These are phyloP conservation scores for Poeciliopsis turneri DNA, from an alignment of 2,797 vertebrate species.

Conservation along the genomic window DNA sequence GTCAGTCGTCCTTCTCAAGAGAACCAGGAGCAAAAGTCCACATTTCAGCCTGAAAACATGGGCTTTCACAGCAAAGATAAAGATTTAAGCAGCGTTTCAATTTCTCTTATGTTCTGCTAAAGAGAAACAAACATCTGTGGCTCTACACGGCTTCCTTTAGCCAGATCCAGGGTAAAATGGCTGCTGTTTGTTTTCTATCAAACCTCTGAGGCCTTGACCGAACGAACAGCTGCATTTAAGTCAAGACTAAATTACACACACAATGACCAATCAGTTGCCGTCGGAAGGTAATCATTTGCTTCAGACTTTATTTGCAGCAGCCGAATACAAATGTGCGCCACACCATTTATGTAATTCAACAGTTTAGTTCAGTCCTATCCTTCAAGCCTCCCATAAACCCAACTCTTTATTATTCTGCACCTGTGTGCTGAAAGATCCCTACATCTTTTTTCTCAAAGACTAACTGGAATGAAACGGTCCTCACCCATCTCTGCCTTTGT, in stretches of 20 bases:
- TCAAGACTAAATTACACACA: neutral
- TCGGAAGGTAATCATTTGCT: neutral
- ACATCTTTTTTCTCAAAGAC: neutral
- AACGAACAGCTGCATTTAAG: neutral
- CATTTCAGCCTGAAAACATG: neutral
- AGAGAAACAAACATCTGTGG: neutral
- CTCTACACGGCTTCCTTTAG: neutral
- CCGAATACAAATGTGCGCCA: neutral
- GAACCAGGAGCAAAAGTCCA: neutral
- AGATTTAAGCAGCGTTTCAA: neutral
- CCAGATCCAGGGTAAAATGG: neutral
- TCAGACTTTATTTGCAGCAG: neutral
- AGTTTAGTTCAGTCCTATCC: neutral
- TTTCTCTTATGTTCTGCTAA: neutral
- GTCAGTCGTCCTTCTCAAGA: conserved; percentile 32
- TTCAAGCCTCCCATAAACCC: neutral
- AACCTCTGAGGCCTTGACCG: neutral
- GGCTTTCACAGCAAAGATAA: neutral
- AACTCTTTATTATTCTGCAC: neutral
- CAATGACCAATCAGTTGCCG: neutral
- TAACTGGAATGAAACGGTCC: neutral
- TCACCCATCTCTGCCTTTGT: conserved; percentile 4
- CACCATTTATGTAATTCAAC: neutral
- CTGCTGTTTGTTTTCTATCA: neutral
- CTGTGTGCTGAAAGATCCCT: neutral